Percentiles rank a stretch among this genome's conserved stretches.
phyloP scores from a whole-genome alignment of 2,888 invertebrate species.

The Leptopilina myrica region DNA sequence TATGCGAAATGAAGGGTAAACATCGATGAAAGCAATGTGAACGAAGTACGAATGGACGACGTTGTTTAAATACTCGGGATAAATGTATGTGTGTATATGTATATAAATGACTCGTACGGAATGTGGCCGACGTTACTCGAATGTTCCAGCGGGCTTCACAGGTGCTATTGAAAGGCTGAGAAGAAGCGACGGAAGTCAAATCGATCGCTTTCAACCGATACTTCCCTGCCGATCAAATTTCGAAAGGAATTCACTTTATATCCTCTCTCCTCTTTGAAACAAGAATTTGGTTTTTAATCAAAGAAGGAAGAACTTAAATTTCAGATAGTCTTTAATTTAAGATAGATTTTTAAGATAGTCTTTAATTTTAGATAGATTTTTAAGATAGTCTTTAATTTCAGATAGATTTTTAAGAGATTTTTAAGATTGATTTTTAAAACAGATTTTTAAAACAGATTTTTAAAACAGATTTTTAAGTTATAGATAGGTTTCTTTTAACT shows the following conservation, averaged over 20 bases:
- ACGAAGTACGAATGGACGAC: constrained; percentile 42
- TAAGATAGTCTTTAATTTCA: no score
- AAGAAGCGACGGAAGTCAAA: constrained; percentile 38
- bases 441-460: no score
- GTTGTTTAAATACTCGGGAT: constrained; percentile 29
- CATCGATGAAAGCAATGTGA: constrained; percentile 54
- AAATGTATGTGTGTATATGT: constrained; percentile 1
- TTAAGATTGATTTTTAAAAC: no score
- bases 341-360: no score
- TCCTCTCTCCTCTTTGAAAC: background rate
- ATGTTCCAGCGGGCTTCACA: constrained; percentile 18
- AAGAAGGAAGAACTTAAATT: no score
- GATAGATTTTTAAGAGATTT: no score
- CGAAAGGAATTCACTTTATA: constrained; percentile 4
- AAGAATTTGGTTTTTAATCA: no score
- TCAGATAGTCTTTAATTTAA: no score
- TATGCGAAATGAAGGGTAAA: constrained; percentile 54
- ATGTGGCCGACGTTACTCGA: constrained; percentile 36
- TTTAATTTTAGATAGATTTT: no score
- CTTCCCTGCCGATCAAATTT: constrained; percentile 13
- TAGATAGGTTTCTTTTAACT: no score
- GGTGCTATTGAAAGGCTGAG: background rate
- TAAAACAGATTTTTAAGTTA: no score
- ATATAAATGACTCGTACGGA: background rate
- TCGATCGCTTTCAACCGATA: constrained; percentile 36